A percentile compares a stretch with the other conserved stretches of the same genome.
Conservation (phyloP, 2,888 invertebrate genomes). For the Smittia aterrima region DNA sequence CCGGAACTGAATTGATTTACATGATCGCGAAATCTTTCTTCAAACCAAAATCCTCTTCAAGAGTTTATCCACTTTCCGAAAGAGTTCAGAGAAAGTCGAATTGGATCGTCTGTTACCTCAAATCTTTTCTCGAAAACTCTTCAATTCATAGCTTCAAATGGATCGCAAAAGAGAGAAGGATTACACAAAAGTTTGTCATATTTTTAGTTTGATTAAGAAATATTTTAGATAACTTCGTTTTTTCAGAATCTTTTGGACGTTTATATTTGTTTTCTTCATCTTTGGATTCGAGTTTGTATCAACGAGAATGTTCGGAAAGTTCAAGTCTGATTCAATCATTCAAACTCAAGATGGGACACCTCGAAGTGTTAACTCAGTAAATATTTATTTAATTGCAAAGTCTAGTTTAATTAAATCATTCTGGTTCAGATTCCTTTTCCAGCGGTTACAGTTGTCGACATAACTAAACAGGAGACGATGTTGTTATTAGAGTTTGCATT, state of each 20-base stretch:
- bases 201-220: background rate
- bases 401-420: too few relatives aligned
- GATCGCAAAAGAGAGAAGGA: background rate
- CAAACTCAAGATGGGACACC: background rate
- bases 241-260: background rate
- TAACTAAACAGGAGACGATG: background rate
- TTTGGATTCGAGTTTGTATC: background rate
- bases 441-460: background rate
- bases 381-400: too few relatives aligned
- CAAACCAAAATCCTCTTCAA: too few relatives aligned
- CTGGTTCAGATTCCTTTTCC: conserved; percentile 6
- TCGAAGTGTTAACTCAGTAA: background rate
- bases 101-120: background rate
- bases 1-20: background rate
- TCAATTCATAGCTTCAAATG: background rate
- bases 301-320: background rate
- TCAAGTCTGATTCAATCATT: background rate
- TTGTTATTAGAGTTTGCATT: background rate
- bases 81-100: background rate
- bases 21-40: too few relatives aligned
- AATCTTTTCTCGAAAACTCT: background rate
- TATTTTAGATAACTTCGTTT: background rate
- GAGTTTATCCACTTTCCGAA: too few relatives aligned
- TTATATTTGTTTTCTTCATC: background rate
- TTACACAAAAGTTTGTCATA: background rate